Evolutionary conservation across 2,797 vertebrate genomes (phyloP).

Genomic region (Danio albolineatus): DNA sequence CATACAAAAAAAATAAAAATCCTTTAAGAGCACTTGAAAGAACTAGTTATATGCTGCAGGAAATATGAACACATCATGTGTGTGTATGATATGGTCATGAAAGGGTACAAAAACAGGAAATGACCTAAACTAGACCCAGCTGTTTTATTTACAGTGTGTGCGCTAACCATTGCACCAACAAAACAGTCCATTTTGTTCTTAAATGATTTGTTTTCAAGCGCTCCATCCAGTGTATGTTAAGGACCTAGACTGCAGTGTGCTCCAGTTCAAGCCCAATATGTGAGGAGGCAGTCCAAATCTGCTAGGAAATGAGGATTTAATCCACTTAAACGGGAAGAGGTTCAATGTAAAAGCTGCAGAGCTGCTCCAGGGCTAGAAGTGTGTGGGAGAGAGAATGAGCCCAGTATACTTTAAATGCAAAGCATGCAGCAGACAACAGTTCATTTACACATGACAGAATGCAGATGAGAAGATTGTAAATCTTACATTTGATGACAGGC

Average conservation of each 20-base stretch:
- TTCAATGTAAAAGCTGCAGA: slow-evolving; percentile 30
- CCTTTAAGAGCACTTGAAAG: slow-evolving; percentile 1
- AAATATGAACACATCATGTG: not conserved
- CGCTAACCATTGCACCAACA: not conserved
- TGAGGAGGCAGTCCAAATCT: slow-evolving; percentile 6
- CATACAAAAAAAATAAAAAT: not conserved
- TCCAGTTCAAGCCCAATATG: slow-evolving; percentile 21
- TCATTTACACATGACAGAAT: not conserved
- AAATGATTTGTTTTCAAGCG: slow-evolving; percentile 21
- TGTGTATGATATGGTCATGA: not conserved
- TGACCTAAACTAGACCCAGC: not conserved
- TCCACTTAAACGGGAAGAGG: slow-evolving; percentile 21
- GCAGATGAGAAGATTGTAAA: no score
- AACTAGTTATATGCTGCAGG: not conserved
- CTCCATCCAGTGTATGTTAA: not conserved
- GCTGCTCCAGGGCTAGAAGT: slow-evolving; percentile 30
- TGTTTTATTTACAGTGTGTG: not conserved
- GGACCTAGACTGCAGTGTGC: not conserved
- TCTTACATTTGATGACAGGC: no score
- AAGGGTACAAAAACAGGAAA: slow-evolving; percentile 16
- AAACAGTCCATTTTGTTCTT: not conserved
- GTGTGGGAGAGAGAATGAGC: slow-evolving; percentile 24
- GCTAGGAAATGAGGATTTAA: slow-evolving; percentile 44
- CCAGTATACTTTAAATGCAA: slow-evolving; percentile 15
- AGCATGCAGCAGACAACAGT: slow-evolving; percentile 18